Evolutionary conservation across 2,113 vertebrate species (phyloP), one percentile per base, ranked within the genome.

Genomic region (Hydrochoerus hydrochaeris): DNA sequence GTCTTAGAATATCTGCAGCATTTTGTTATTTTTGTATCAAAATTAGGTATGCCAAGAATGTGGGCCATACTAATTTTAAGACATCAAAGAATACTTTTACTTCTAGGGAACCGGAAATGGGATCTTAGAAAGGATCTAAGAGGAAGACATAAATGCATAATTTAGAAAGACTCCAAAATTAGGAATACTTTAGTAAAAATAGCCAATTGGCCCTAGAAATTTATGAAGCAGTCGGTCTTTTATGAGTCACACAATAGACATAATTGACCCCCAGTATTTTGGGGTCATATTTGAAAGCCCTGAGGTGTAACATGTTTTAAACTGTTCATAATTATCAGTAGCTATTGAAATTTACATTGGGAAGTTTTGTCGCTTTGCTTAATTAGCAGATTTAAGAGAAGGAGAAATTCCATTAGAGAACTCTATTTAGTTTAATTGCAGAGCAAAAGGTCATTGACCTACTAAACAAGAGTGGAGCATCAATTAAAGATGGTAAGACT

Each of bases 1-100:
- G 2, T 32, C 6, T 24, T 30, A n/a, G 44, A 41, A 28, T 24
- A 58, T 1, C 14, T 35, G 7, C 1, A 41, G 11, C 0, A 41
- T 32, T 73, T 0, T 7, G 16, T 67, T n/a, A 20, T 60, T n/a
- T 54, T 86, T 13, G 19, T 38, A 38, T 77, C 17, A 46, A 92
- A 35, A 11, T 46, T 81, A 46, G 6, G 13, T 77, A 35, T 84
- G 32, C 3, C 10, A 24, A 4, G 26, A 30, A 22, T 52, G 3
- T 60, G 49, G 13, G 44, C 1, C 32, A 5, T 52, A 16, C 32
- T 46, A 44, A 62, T 54, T 41, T 73, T 54, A n/a, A 83, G 44
- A 3, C 1, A 82, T 28, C 7, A 16, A 28, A 44, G 38, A 2
- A 78, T 32, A 19, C 26, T 54, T 88, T 81, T 46, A 73, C 9